phyloP scores from a whole-genome alignment of 2,113 vertebrate genomes.

The Oplegnathus fasciatus region DNA sequence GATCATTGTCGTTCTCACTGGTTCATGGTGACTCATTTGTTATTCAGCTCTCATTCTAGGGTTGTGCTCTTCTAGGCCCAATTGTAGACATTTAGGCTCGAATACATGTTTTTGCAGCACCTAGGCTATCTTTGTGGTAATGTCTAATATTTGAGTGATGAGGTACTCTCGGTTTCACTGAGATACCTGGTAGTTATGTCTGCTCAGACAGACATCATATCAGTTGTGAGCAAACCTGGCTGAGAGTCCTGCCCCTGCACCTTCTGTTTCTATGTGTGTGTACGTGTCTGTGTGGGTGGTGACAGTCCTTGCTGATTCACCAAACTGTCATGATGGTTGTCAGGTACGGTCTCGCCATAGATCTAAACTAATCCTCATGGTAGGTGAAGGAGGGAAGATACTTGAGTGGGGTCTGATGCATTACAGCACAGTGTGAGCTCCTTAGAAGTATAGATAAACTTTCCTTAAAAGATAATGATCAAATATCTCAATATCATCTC shows the following conservation, averaged over 20 bases:
- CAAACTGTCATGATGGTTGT: neutral
- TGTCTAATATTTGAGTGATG: slow-evolving; percentile 48
- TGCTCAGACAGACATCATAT: slow-evolving; percentile 5
- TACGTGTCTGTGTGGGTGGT: neutral
- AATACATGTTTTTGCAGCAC: slow-evolving; percentile 48
- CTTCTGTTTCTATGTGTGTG: neutral
- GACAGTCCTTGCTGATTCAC: slow-evolving; percentile 43
- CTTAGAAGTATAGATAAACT: neutral
- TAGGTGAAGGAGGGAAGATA: neutral
- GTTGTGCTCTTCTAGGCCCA: neutral
- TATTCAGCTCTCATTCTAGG: slow-evolving; percentile 43
- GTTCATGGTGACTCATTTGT: slow-evolving; percentile 47
- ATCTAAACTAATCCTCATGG: neutral
- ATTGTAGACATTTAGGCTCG: slow-evolving; percentile 45
- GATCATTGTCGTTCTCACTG: neutral
- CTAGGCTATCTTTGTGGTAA: slow-evolving; percentile 13
- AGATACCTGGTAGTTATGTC: slow-evolving; percentile 51
- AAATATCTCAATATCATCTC: too few relatives aligned
- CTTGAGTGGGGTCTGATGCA: neutral
- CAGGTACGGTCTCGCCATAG: neutral
- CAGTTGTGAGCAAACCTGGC: neutral
- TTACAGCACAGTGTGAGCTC: neutral
- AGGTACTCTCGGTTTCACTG: slow-evolving; percentile 38
- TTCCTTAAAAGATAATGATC: neutral
- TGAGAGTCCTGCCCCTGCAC: neutral